Percentiles rank a stretch among this genome's conserved stretches.
These are phyloP conservation scores for Andinoacara biseriatus DNA, from an alignment of 2,113 vertebrate genomes.

Conservation along the genomic window DNA sequence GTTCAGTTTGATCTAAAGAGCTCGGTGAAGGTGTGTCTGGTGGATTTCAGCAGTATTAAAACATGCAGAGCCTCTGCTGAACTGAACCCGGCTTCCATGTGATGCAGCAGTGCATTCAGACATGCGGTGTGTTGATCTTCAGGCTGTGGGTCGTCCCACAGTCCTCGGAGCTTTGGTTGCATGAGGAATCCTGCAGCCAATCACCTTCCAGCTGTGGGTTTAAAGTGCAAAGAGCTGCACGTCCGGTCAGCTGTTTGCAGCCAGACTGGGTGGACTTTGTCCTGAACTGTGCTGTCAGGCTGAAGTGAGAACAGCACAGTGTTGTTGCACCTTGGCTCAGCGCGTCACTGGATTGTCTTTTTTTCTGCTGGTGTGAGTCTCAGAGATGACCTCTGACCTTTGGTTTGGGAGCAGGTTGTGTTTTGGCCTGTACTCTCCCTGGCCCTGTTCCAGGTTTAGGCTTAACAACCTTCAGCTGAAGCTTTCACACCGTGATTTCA, in stretches of 20 bases:
- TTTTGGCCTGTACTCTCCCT: too few species aligned
- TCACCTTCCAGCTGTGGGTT: background rate
- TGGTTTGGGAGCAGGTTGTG: background rate
- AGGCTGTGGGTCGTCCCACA: background rate
- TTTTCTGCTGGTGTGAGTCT: background rate
- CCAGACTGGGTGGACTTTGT: background rate
- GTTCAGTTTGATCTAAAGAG: rapidly evolving
- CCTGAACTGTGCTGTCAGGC: background rate
- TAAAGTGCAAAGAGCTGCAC: background rate
- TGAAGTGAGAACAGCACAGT: background rate
- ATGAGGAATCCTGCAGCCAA: background rate
- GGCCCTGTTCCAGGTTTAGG: too few species aligned
- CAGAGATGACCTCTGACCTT: background rate
- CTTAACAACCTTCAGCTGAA: too few species aligned
- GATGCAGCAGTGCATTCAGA: background rate
- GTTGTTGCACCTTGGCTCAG: background rate
- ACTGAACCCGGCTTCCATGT: background rate
- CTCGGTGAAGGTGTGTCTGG: too few species aligned
- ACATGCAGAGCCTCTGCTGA: background rate
- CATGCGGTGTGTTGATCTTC: background rate
- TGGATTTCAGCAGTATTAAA: rapidly evolving
- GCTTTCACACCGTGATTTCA: too few species aligned
- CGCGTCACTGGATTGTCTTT: background rate
- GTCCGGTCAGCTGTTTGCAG: background rate
- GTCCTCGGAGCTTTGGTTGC: background rate